Base-by-base conservation (phyloP, 2,888 invertebrate genomes). In the Polyommatus icarus region DNA sequence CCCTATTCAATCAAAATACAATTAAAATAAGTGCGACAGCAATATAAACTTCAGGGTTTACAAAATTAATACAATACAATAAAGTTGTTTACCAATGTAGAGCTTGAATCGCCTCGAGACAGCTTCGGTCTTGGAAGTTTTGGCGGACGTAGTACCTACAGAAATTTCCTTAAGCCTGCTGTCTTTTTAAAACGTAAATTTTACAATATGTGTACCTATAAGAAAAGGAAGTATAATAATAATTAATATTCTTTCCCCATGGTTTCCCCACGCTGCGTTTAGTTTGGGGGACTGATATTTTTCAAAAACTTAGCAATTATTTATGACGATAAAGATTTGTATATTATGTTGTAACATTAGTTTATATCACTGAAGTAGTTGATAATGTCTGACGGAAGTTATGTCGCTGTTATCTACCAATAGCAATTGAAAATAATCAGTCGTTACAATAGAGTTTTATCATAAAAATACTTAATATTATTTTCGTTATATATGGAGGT, bases 1-100 rank as follows among this genome's bases (percentile, higher is more conserved):
- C 20, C n/a, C n/a, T 36, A 2, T 71, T 46, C n/a, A 36, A 36
- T n/a, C 18, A 36, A 36, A 36, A 71, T 12, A 61, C 24, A 61
- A 61, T 61, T 61, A 61, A 61, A n/a, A 15, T 71, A 71, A 71
- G 71, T 18, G 18, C 71, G 20, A 36, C 71, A 18, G 3, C 71
- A 71, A 71, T 71, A 71, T 32, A 32, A 36, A 71, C 71, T 71
- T 71, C 15, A 36, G 8, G 24, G 61, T 61, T 61, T 61, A 24
- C 24, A 24, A 29, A 61, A 61, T 61, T 61, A 61, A 59, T 24
- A 61, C 12, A 61, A 61, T 61, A 24, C 24, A 29, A 20, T 61
- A 20, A 61, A 61, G 10, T 24, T 61, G 24, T 24, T 61, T 32
- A n/a, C 71, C 7, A 6, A 7, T n/a, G 32, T n/a, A 4, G 18